Evolutionary conservation across 37 sponge, comb jelly and placozoan genomes (phyloP).

Genomic region (Oscarella lobularis): DNA sequence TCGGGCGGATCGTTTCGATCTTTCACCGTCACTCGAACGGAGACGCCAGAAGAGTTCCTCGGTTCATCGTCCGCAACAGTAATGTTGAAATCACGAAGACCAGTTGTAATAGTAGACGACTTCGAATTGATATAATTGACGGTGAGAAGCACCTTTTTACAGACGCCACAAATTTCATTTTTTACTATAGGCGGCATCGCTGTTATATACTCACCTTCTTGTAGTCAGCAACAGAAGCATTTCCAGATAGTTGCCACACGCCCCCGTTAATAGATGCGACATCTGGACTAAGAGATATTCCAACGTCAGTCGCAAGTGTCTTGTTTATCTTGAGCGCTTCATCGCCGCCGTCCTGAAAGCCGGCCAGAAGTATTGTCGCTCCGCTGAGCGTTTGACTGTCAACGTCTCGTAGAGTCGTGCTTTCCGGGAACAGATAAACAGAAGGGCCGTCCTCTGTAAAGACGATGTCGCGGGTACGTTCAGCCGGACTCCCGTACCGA

Average conservation of each 20-base stretch:
- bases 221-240: too few relatives aligned
- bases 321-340: not conserved
- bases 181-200: too few relatives aligned
- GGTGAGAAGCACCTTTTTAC: not conserved
- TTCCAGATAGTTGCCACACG: too few relatives aligned
- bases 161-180: too few relatives aligned
- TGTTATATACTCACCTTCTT: too few relatives aligned
- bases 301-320: not conserved
- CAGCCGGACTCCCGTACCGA: not conserved
- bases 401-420: not conserved
- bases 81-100: not conserved
- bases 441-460: not conserved
- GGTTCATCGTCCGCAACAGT: not conserved
- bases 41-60: not conserved
- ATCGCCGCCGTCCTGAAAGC: not conserved
- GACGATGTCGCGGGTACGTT: not conserved
- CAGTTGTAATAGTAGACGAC: not conserved
- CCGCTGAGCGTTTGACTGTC: not conserved
- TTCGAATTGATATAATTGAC: not conserved
- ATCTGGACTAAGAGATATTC: too few relatives aligned
- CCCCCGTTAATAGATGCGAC: too few relatives aligned
- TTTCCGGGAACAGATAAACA: not conserved
- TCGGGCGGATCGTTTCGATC: not conserved
- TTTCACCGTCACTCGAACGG: not conserved
- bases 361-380: not conserved